phyloP scores from a whole-genome alignment of 2,113 vertebrate genomes.

The Acrocephalus arundinaceus region DNA sequence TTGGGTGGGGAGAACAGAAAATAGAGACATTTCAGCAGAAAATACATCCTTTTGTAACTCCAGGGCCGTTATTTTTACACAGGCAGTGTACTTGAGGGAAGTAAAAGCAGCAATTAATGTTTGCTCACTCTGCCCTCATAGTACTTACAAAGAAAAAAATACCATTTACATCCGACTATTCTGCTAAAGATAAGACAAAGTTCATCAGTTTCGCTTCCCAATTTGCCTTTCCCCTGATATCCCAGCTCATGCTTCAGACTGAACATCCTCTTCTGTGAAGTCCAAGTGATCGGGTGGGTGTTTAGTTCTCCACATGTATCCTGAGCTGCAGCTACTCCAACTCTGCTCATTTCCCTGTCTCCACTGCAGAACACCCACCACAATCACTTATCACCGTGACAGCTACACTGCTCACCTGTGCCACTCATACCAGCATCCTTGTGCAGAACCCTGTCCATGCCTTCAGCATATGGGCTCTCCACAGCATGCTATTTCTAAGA shows the following conservation, averaged over 20 bases:
- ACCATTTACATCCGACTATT: neutral
- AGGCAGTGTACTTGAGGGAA: neutral
- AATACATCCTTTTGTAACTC: neutral
- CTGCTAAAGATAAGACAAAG: neutral
- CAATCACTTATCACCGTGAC: neutral
- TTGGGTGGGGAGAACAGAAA: neutral
- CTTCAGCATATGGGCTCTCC: neutral
- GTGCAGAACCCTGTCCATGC: neutral
- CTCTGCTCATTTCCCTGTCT: neutral
- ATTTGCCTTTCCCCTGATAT: neutral
- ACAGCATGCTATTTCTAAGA: neutral
- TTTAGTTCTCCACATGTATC: fast-evolving
- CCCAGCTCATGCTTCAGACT: neutral
- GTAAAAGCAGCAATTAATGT: neutral
- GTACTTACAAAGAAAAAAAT: neutral
- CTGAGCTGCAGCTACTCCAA: neutral
- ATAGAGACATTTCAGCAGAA: neutral
- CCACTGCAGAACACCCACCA: neutral
- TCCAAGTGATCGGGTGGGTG: neutral
- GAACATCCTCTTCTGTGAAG: neutral
- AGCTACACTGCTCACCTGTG: neutral
- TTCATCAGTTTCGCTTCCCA: neutral
- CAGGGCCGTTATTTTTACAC: neutral
- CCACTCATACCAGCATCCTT: neutral
- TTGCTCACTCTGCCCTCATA: neutral